Base-by-base conservation (phyloP, 2,113 vertebrate genomes). In the Microcebus ravelobensis region DNA sequence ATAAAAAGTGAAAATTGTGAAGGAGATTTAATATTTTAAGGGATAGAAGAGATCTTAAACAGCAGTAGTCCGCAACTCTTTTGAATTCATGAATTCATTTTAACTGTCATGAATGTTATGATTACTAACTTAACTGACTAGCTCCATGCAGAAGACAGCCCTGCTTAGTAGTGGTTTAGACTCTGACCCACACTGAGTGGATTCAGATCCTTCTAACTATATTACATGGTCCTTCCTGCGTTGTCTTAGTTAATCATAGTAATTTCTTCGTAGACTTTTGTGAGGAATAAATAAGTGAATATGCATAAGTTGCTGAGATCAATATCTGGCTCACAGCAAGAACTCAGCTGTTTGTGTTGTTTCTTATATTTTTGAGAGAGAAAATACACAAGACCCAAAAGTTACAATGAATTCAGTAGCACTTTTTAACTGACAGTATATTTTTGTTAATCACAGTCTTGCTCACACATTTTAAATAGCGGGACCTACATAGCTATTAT, bases 361-460 rank as follows among this genome's bases (percentile, higher is more conserved):
- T 48, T 79, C 87, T 89, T 74, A 9, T 70, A 29, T 52, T 83
- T 93, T 27, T 52, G 42, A 79, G 67, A 94, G 31, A 92, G n/a
- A 91, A 88, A 42, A 34, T 87, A 23, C 34, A 27, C 61, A 20
- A 65, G 57, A 63, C 18, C 17, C 25, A 12, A 61, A 81, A 68
- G 1, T 59, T 67, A 45, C 2, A 5, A 10, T 87, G 39, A 61
- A 65, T 52, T 94, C 68, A 61, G 36, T 84, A 79, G 27, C 27
- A 17, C n/a, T 74, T 82, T 80, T 67, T 87, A 55, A 50, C 42
- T 70, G 42, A 15, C 39, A 81, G 10, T 9, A 11, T 68, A 21
- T 25, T 92, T 76, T 82, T 92, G 39, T 82, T 77, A 36, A 61
- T 82, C n/a, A 48, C n/a, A 23, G 1, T 61, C 20, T 42, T 59